These are phyloP conservation scores for Micromesistius poutassou DNA, from an alignment of 2,797 vertebrate species.

Conservation along the genomic window DNA sequence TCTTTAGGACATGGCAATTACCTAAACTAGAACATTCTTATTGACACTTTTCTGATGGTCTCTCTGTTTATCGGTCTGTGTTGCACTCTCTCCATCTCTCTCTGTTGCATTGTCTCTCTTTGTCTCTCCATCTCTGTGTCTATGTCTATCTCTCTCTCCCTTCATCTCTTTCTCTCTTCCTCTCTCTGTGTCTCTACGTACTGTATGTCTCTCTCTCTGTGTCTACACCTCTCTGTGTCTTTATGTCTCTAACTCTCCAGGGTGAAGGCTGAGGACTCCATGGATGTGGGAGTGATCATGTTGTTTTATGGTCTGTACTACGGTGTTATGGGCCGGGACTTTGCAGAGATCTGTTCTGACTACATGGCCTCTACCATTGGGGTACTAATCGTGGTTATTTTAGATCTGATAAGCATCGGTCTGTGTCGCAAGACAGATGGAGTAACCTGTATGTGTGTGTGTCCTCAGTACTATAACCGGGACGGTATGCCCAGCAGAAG, in stretches of 20 bases:
- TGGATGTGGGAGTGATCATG: conserved; percentile 71
- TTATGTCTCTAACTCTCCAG: conserved; percentile 25
- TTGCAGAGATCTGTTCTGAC: conserved; percentile 76
- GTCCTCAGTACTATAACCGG: conserved; percentile 67
- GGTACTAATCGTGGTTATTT: conserved; percentile 23
- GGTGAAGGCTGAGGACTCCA: conserved; percentile 70
- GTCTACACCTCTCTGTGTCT: not conserved
- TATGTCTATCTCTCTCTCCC: not conserved
- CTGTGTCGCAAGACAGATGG: too few relatives aligned
- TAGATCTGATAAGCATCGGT: too few relatives aligned
- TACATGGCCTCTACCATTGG: conserved; percentile 73
- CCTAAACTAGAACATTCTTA: too few relatives aligned
- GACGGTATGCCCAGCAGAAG: conserved; percentile 70
- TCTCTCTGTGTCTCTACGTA: not conserved
- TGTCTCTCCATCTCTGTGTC: too few relatives aligned
- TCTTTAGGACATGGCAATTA: too few relatives aligned
- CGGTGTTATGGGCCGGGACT: conserved; percentile 70
- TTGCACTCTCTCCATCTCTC: too few relatives aligned
- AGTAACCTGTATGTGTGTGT: conserved; percentile 2
- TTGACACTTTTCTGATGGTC: too few relatives aligned
- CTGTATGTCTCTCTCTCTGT: not conserved
- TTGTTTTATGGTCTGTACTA: conserved; percentile 75
- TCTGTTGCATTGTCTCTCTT: too few relatives aligned
- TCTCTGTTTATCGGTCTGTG: too few relatives aligned
- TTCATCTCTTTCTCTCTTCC: not conserved